These are phyloP conservation scores for Rapana venosa DNA, from an alignment of 2,888 invertebrate genomes.

Conservation along the genomic window DNA sequence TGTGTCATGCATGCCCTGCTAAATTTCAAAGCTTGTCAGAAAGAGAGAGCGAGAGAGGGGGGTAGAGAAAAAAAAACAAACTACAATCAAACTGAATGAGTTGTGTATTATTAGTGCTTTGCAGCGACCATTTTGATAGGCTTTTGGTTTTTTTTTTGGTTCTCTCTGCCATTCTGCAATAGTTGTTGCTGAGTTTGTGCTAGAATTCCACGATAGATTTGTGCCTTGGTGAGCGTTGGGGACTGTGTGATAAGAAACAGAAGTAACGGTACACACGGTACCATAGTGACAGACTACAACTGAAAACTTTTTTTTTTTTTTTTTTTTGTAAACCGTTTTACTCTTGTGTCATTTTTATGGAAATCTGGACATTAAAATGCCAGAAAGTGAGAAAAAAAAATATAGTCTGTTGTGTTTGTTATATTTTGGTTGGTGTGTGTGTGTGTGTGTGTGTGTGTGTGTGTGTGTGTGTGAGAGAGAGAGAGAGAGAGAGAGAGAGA, in stretches of 20 bases:
- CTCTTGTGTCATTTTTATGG: conserved; percentile 26
- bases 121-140: not conserved
- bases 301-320: conserved; percentile 6
- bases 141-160: not conserved
- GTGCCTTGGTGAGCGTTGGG: conserved; percentile 24
- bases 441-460: conserved; percentile 8
- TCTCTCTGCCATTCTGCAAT: not conserved
- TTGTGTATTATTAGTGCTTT: not conserved
- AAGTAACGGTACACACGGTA: not conserved
- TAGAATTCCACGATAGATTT: conserved; percentile 32
- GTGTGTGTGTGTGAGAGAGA: not conserved
- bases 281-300: conserved; percentile 28
- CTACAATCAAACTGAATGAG: too few species aligned
- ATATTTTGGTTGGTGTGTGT: not conserved
- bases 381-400: conserved; percentile 3
- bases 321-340: conserved; percentile 27
- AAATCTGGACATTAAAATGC: conserved; percentile 32
- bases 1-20: too few species aligned
- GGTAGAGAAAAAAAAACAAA: too few species aligned
- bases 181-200: not conserved
- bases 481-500: not conserved
- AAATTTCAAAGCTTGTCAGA: too few species aligned
- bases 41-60: too few species aligned
- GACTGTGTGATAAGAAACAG: not conserved
- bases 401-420: not conserved